Base-by-base conservation (phyloP, 2,797 vertebrate genomes). In the Galago senegalensis region DNA sequence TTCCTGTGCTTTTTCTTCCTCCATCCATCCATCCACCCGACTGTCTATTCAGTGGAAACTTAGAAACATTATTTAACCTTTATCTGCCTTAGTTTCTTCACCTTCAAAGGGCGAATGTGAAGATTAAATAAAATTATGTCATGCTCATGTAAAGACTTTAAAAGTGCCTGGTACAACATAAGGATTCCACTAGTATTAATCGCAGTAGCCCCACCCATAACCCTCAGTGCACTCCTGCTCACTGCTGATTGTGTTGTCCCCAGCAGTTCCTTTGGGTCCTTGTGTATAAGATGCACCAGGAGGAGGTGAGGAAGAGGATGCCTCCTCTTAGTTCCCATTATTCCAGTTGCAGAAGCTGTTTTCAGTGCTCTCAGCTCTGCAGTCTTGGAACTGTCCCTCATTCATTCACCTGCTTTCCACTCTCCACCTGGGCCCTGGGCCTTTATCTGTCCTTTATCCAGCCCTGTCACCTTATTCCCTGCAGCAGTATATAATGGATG, bases 81-180 rank as follows among this genome's bases (percentile, higher is more conserved):
- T 69, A n/a, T 31, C 8, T 79, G n/a, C 79, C 46, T 93, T 43
- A 13, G 25, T 85, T 84, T 92, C 84, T 85, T 91, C 25, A 34
- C 34, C 40, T 75, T 73, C 40, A 43, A 79, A 60, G 56, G 37
- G 46, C 31, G 65, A 29, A 46, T 43, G 20, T 80, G 49, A 87
- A 79, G 56, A 73, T 82, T 40, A 88, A 63, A 31, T 60, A 58
- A 65, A 75, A 29, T 67, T 53, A 56, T 49, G 23, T 4, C 2
- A n/a, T 3, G 1, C 56, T 69, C 49, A 43, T 25, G 2, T n/a
- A 46, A 65, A 60, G 20, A 65, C 37, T 53, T 80, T 31, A 56
- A 67, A 3, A 56, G 84, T n/a, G 13, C 29, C 37, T 73, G 65
- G 37, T 69, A 69, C n/a, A 90, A 92, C 87, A 67, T 37, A n/a